Base-by-base conservation (phyloP, 2,888 invertebrate species). In the Caenorhabditis macrosperma region DNA sequence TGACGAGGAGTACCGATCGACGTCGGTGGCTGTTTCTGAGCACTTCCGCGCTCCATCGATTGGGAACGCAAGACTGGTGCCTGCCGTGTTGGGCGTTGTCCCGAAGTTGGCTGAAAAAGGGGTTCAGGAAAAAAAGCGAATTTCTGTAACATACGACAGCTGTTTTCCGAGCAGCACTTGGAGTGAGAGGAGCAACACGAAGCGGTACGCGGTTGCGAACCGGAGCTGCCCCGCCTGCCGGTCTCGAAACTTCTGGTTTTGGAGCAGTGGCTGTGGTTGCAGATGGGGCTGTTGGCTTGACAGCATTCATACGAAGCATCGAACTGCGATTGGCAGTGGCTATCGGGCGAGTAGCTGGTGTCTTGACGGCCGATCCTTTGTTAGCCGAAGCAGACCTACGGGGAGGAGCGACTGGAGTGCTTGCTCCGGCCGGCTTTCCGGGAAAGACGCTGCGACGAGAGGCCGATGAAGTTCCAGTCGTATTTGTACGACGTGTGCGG, bases 401-500 rank as follows among this genome's bases (percentile, higher is more conserved):
- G 0, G 72, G 78, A 20, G 74, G 60, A 0, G 71, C 61, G 22
- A 72, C 35, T 17, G 78, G 71, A 59, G 78, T 72, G 10, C 33
- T 22, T 2, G 68, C n/a, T 2, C 33, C 52, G 5, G 44, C 33
- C 0, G 59, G 20, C 10, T 52, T 61, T 17, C 10, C 41, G 7
- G 66, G 50, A 30, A 74, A 30, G 9, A 72, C 44, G 22, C 52
- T 68, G 20, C 64, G 55, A 30, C 74, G 74, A 41, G 52, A 10
- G n/a, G 22, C 38, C 1, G 66, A 44, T 6, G 60, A 48, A 5
- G 30, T 22, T 33, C 60, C 78, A 26, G 78, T 74, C 7, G 74
- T 75, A 24, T 79, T 79, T n/a, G 63, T 57, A 10, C 79, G 74
- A 22, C 74, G 67, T n/a, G 79, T 69, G 20, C 79, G 79, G 35